Evolutionary conservation across 2,797 vertebrate species (phyloP), one percentile per base, ranked within the genome.

Genomic region (Ptychobarbus kaznakovi): DNA sequence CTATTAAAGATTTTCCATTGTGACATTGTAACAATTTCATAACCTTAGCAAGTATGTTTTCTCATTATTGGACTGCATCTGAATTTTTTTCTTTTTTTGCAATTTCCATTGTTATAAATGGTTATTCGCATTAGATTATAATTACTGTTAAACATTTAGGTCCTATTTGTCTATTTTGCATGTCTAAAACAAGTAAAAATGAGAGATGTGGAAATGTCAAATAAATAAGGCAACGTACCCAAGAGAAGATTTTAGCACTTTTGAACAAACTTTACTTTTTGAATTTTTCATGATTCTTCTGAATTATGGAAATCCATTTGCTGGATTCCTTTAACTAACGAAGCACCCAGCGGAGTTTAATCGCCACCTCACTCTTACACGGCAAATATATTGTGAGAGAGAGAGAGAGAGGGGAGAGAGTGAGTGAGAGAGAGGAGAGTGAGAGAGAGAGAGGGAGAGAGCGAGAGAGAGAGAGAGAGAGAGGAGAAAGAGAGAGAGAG

Each of bases 291-390:
- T 87, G 81, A 84, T 77, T 80, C 25, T 28, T 12, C 72, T 85
- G 76, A 88, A 89, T 83, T 82, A 86, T 81, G 70, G 82, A 90
- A 88, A 87, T 85, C 76, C 70, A 86, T 89, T 89, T 86, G 84
- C 84, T 78, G 84, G 61, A 77, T 68, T 83, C 32, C 46, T 77
- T 77, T 77, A 83, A 83, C 73, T 74, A 82, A 63, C 11, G 32
- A 83, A 76, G 73, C 44, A 56, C 82, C 72, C 82, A 68, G 46
- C 3, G 15, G 72, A 53, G 58, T 83, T 15, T 38, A 32, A 83
- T 83, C 16, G 44, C 44, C 53, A 76, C 72, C 72, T 49, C 32
- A 22, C 58, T 56, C 44, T 66, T 42, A 72, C 51, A 56, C 5
- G 28, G 58, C 66, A 44, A 74, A 28, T 46, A 68, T 44, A 76